phyloP scores from a whole-genome alignment of 2,888 invertebrate genomes.

The Leptinotarsa peninsularis region DNA sequence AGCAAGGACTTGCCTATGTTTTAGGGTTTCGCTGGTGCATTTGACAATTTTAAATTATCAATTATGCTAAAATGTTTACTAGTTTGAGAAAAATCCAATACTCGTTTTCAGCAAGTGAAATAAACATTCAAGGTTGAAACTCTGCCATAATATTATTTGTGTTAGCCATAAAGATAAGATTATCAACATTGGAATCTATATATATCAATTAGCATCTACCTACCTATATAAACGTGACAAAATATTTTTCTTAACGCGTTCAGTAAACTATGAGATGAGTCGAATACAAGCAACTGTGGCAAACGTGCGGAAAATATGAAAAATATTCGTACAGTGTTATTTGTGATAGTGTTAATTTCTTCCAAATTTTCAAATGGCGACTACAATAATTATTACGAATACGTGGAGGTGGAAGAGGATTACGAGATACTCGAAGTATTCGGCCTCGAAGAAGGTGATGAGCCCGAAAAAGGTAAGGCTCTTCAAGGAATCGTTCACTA shows the following conservation, averaged over 20 bases:
- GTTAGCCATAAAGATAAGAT: constrained; percentile 9
- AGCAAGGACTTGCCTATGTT: no score
- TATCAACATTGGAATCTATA: not conserved
- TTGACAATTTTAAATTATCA: no score
- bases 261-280: not conserved
- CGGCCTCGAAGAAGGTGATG: not conserved
- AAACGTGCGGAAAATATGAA: not conserved
- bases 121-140: not conserved
- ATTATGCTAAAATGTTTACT: no score
- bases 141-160: no score
- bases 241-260: not conserved
- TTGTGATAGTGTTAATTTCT: not conserved
- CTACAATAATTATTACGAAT: constrained; percentile 15
- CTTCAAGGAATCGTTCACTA: not conserved
- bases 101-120: no score
- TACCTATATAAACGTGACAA: not conserved
- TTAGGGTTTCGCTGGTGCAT: no score
- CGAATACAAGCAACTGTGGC: not conserved
- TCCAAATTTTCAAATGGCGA: not conserved
- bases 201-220: constrained; percentile 7
- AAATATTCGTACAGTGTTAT: not conserved
- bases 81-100: no score
- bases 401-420: constrained; percentile 9
- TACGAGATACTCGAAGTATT: constrained; percentile 4
- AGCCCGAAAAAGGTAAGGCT: not conserved